phyloP scores from a whole-genome alignment of 2,113 vertebrate species.

The Nymphicus hollandicus region DNA sequence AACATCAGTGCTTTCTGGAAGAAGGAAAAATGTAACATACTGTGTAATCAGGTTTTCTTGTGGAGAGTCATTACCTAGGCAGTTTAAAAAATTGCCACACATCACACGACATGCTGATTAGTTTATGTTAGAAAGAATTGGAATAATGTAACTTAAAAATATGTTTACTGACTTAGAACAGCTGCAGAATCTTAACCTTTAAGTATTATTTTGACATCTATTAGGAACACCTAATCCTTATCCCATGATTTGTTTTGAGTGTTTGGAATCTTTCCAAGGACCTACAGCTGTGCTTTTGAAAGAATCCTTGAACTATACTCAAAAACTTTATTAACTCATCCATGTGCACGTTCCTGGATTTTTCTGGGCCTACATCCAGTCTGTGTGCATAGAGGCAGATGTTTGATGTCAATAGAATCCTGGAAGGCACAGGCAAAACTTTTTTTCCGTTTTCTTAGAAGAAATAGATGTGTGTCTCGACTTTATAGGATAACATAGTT shows the following conservation, averaged over 20 bases:
- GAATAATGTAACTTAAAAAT: neutral
- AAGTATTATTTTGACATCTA: neutral
- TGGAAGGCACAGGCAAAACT: neutral
- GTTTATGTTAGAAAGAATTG: neutral
- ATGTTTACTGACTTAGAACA: neutral
- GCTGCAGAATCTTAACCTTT: neutral
- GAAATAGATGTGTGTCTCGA: neutral
- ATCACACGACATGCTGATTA: neutral
- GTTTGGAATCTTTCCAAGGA: neutral
- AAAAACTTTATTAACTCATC: neutral
- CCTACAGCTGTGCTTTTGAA: neutral
- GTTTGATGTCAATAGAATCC: neutral
- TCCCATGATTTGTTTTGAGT: neutral
- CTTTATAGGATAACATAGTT: slow-evolving; percentile 16
- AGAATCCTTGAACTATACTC: neutral
- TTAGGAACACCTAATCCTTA: neutral
- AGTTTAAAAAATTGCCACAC: neutral
- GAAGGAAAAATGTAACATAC: neutral
- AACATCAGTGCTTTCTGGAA: neutral
- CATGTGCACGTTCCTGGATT: neutral
- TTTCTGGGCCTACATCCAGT: neutral
- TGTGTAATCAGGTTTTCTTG: neutral
- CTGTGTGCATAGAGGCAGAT: neutral
- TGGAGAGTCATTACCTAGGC: neutral
- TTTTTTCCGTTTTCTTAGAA: neutral